phyloP scores from a whole-genome alignment of 2,113 vertebrate genomes.

The Rhinolophus sinicus region DNA sequence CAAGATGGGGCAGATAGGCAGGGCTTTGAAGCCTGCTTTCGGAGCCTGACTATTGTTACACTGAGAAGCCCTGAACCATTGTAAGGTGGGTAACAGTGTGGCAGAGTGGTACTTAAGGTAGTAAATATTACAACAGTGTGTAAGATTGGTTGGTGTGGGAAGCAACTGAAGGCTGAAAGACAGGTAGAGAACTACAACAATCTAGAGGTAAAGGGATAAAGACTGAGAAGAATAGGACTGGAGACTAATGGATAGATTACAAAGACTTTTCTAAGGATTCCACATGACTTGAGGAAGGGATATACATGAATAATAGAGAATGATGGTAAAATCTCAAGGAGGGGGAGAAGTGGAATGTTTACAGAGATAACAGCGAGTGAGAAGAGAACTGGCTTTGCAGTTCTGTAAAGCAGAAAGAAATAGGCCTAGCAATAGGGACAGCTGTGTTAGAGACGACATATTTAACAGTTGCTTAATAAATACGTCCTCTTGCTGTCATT shows the following conservation, averaged over 20 bases:
- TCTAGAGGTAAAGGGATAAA: background rate
- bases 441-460: background rate
- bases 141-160: background rate
- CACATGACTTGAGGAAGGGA: background rate
- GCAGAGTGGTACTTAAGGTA: background rate
- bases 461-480: background rate
- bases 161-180: background rate
- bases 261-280: background rate
- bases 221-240: background rate
- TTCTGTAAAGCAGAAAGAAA: background rate
- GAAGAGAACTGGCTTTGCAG: background rate
- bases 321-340: background rate
- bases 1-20: background rate
- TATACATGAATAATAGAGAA: background rate
- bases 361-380: fast-evolving
- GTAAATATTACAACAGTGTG: background rate
- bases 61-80: background rate
- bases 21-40: background rate
- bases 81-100: fast-evolving
- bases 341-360: background rate
- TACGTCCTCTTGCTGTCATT: background rate
- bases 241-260: background rate
- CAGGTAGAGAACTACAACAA: background rate
- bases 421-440: background rate
- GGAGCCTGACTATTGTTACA: background rate